These are phyloP conservation scores for Hemicordylus capensis DNA, from an alignment of 2,113 vertebrate species.

Conservation along the genomic window DNA sequence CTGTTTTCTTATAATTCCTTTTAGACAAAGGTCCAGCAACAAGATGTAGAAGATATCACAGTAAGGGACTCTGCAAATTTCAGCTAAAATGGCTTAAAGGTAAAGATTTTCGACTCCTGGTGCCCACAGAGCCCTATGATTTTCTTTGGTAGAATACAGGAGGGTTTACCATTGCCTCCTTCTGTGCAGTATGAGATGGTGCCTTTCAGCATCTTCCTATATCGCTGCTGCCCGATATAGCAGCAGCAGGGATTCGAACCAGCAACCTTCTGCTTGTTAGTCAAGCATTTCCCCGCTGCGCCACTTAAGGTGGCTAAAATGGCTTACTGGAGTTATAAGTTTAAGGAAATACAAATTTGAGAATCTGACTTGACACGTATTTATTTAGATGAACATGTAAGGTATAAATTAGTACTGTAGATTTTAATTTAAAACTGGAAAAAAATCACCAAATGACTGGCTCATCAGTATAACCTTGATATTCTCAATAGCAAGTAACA, in stretches of 20 bases:
- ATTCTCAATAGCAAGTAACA: background rate
- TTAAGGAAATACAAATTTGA: background rate
- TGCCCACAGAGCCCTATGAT: too few relatives aligned
- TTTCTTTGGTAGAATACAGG: too few relatives aligned
- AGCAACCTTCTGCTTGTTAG: too few relatives aligned
- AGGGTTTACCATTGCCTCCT: too few relatives aligned
- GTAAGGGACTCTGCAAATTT: background rate
- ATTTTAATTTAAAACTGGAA: background rate
- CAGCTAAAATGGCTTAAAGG: background rate
- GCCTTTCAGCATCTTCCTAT: too few relatives aligned
- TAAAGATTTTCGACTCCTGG: too few relatives aligned
- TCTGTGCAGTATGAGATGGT: too few relatives aligned
- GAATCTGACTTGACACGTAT: background rate
- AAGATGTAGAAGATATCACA: background rate
- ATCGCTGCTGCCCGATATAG: too few relatives aligned
- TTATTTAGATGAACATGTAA: background rate
- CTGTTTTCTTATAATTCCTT: constrained; percentile 24
- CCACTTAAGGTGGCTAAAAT: too few relatives aligned
- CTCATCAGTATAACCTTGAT: background rate
- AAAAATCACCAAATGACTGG: background rate
- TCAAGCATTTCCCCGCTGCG: too few relatives aligned
- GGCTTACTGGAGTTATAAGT: background rate
- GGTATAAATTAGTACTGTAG: background rate
- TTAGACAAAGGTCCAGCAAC: background rate
- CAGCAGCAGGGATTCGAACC: too few relatives aligned